Percentiles rank a stretch among this genome's conserved stretches.
phyloP scores from a whole-genome alignment of 2,888 invertebrate genomes.

The Leucania comma region DNA sequence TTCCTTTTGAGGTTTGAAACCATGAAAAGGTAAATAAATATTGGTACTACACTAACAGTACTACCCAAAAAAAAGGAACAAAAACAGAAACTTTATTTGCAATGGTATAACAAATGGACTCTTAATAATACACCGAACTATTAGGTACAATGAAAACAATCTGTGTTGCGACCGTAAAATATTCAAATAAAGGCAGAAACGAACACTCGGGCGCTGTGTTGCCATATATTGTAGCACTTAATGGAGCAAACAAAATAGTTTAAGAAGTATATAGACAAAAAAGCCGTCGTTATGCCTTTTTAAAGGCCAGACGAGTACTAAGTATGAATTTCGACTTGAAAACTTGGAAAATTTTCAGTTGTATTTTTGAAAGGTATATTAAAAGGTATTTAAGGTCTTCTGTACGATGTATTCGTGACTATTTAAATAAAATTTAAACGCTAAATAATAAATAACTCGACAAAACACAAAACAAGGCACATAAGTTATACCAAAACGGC shows the following conservation, averaged over 20 bases:
- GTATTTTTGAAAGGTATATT: not conserved
- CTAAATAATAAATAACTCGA: too few species aligned
- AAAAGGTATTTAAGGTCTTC: too few species aligned
- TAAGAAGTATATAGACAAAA: constrained; percentile 4
- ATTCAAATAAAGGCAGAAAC: constrained; percentile 51
- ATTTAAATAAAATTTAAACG: not conserved
- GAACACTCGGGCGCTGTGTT: constrained; percentile 31
- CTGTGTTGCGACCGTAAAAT: constrained; percentile 49
- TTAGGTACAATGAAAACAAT: constrained; percentile 23
- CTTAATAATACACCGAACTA: constrained; percentile 27
- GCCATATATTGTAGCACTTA: constrained; percentile 35
- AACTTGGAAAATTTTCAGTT: not conserved
- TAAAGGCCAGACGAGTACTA: constrained; percentile 20
- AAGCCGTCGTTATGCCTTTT: constrained; percentile 4
- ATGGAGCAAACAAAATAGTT: constrained; percentile 20
- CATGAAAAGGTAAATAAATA: too few species aligned
- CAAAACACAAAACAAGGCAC: too few species aligned
- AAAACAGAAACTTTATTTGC: constrained; percentile 25
- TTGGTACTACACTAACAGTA: too few species aligned
- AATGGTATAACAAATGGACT: constrained; percentile 26
- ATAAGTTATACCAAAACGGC: too few species aligned
- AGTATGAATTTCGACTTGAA: not conserved
- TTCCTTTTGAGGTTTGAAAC: too few species aligned
- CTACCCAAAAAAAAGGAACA: not conserved
- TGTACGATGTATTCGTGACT: not conserved